Conservation (phyloP, 2,888 invertebrate genomes). For the Spicauda simplicius region DNA sequence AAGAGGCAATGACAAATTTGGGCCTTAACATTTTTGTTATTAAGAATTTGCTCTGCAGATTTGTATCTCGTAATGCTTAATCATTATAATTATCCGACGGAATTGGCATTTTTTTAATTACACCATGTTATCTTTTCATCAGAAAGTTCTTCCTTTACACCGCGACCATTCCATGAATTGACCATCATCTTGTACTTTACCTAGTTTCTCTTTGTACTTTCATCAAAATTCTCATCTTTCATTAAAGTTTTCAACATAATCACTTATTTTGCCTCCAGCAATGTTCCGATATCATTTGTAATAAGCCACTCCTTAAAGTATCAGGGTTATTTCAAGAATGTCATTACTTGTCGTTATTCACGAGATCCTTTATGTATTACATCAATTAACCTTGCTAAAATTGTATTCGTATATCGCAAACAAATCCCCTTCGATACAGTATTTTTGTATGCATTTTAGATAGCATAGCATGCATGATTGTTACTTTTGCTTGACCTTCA, state of each 20-base stretch:
- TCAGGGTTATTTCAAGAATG: background rate
- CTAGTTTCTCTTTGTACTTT: constrained; percentile 28
- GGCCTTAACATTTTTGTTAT: constrained; percentile 33
- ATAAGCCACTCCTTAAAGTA: constrained; percentile 8
- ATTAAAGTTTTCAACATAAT: background rate
- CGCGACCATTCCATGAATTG: constrained; percentile 6
- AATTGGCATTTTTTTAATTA: constrained; percentile 31
- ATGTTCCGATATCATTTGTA: constrained; percentile 10
- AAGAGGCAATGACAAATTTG: constrained; percentile 37
- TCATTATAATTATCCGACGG: constrained; percentile 28
- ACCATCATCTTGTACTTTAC: constrained; percentile 13
- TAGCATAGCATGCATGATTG: background rate
- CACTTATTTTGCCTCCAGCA: background rate
- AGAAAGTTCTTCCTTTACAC: constrained; percentile 26
- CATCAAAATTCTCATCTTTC: constrained; percentile 4
- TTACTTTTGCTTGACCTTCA: background rate
- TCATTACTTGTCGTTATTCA: background rate
- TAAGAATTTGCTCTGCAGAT: constrained; percentile 30
- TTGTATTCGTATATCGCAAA: no score
- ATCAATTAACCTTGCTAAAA: background rate
- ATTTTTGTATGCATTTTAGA: no score
- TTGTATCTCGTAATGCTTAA: constrained; percentile 33
- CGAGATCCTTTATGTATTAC: background rate
- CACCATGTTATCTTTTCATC: constrained; percentile 30
- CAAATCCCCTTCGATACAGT: no score